Evolutionary conservation across 1,140 invertebrate species (phyloP).

Genomic region (Drosophila obscura): DNA sequence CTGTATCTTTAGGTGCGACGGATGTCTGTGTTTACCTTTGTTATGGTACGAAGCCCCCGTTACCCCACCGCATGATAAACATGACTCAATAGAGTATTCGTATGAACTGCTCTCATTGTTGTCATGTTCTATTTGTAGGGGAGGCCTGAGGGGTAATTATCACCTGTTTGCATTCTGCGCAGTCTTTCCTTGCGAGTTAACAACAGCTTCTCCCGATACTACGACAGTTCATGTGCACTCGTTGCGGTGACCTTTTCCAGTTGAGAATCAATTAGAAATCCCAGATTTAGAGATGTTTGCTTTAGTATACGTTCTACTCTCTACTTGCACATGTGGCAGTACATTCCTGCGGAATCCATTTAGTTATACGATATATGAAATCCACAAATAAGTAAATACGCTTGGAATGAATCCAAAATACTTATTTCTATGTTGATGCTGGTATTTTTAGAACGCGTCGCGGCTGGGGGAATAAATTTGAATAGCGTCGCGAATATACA

Average conservation of each 20-base stretch:
- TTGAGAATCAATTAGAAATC: too few relatives aligned
- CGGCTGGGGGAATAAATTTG: conserved; percentile 47
- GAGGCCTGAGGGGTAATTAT: conserved; percentile 21
- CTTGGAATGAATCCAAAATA: conserved; percentile 70
- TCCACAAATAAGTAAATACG: conserved; percentile 56
- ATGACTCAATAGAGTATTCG: background rate
- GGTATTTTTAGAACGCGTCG: conserved; percentile 47
- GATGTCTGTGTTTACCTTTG: conserved; percentile 41
- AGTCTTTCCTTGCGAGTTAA: background rate
- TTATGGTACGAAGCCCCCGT: conserved; percentile 5
- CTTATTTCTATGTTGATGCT: conserved; percentile 28
- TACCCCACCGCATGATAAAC: conserved; percentile 27
- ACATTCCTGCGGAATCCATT: conserved; percentile 6
- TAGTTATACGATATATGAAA: conserved; percentile 27
- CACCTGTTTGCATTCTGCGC: conserved; percentile 4
- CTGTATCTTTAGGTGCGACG: background rate
- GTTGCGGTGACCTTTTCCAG: too few relatives aligned
- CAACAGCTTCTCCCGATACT: background rate
- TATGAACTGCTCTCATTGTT: background rate
- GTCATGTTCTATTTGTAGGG: background rate
- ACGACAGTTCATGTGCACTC: too few relatives aligned
- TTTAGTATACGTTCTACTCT: background rate
- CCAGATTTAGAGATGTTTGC: conserved; percentile 11
- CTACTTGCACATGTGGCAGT: background rate
- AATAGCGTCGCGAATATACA: conserved; percentile 49